Conservation (phyloP, 2,797 vertebrate genomes). For the Dallia pectoralis region DNA sequence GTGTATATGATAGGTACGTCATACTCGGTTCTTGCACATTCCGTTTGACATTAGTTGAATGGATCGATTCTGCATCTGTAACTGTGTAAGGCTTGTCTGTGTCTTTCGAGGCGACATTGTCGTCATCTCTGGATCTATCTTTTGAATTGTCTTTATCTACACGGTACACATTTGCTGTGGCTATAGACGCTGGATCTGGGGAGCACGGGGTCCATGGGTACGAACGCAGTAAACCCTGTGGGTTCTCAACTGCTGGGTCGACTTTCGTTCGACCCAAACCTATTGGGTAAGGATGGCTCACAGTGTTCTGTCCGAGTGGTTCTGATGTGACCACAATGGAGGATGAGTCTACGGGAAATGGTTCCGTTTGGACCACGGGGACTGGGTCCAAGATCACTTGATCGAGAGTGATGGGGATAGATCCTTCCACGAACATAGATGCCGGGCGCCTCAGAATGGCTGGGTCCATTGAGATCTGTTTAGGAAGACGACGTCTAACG, state of each 20-base stretch:
- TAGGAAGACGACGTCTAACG: slow-evolving; percentile 55
- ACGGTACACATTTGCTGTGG: slow-evolving; percentile 21
- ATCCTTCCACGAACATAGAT: slow-evolving; percentile 73
- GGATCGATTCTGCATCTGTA: slow-evolving; percentile 33
- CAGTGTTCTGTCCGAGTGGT: slow-evolving; percentile 32
- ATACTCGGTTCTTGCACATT: slow-evolving; percentile 33
- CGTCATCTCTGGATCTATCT: no score
- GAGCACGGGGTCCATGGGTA: slow-evolving; percentile 36
- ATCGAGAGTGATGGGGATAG: slow-evolving; percentile 69
- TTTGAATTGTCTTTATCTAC: slow-evolving; percentile 27
- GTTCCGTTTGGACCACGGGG: slow-evolving; percentile 52
- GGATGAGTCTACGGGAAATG: slow-evolving; percentile 50
- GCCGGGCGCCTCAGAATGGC: slow-evolving; percentile 69
- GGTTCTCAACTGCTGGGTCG: slow-evolving; percentile 29
- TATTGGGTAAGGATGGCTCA: slow-evolving; percentile 32
- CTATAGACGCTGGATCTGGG: slow-evolving; percentile 33
- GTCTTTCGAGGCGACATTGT: slow-evolving; percentile 28
- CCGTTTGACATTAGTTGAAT: slow-evolving; percentile 28
- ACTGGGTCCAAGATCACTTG: slow-evolving; percentile 61
- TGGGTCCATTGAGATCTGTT: slow-evolving; percentile 73
- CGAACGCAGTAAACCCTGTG: slow-evolving; percentile 37
- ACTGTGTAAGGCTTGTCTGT: slow-evolving; percentile 13
- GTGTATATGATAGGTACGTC: slow-evolving; percentile 52
- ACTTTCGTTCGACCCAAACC: slow-evolving; percentile 13
- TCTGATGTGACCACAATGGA: slow-evolving; percentile 34